Base-by-base conservation (phyloP, 2,797 vertebrate genomes). In the Steatocranus sp. region DNA sequence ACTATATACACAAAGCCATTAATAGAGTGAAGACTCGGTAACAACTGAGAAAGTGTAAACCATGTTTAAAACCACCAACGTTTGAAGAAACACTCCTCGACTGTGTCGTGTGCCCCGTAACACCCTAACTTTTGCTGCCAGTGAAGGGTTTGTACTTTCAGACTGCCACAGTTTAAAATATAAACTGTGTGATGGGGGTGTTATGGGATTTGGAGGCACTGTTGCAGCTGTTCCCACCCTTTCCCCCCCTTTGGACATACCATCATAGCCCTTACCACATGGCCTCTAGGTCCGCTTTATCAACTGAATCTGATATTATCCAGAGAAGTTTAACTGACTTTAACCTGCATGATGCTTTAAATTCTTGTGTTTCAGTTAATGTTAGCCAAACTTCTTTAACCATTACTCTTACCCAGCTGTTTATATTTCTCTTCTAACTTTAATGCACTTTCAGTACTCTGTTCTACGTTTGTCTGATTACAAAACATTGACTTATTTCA, bases 121-220 rank as follows among this genome's bases (percentile, higher is more conserved):
- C 12, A 7, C 46, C 3, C 75, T 12, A 74, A 70, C 75, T 70
- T 81, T 82, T 82, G 34, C 86, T 63, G 11, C 54, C 81, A 41
- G 36, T 5, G 32, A 15, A 27, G 25, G 77, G 80, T 85, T 87
- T 87, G 48, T 79, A 41, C 56, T 83, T 78, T 76, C 15, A 74
- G 74, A 23, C n/a, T 20, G 32, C 58, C 30, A 23, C 51, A 8
- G 75, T 66, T 80, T 70, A n/a, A 56, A 56, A 81, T 20, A 58
- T 85, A 86, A 85, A 86, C 79, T 51, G 75, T 63, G 79, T 3
- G 7, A 68, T 1, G 6, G 38, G 63, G 17, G 58, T 49, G 51
- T 46, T 77, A 68, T 76, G 78, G 81, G 73, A 54, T 76, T 75
- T 78, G 20, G 63, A 82, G 38, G 36, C 41, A 80, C 8, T 49